These are phyloP conservation scores for Cepaea nemoralis DNA, from an alignment of 1,140 invertebrate genomes.

Conservation along the genomic window DNA sequence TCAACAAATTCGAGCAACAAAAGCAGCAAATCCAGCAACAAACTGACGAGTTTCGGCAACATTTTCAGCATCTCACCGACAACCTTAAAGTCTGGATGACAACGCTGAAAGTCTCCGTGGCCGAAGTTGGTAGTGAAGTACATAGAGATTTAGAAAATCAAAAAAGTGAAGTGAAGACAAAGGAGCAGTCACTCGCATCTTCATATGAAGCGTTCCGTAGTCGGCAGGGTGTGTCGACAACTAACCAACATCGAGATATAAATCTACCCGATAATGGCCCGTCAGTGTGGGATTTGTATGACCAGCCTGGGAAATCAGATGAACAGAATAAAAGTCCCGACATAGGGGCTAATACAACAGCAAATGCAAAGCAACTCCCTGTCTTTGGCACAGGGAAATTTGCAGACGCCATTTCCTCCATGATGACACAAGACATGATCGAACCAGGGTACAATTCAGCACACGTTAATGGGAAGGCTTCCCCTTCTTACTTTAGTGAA, in stretches of 20 bases:
- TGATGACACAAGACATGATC: background rate
- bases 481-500: background rate
- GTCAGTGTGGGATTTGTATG: no score
- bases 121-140: background rate
- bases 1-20: background rate
- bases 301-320: no score
- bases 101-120: background rate
- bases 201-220: no score
- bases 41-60: background rate
- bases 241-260: no score
- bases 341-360: background rate
- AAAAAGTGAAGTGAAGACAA: background rate
- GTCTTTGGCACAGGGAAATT: background rate
- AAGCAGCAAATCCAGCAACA: background rate
- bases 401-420: background rate
- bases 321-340: background rate
- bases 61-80: background rate
- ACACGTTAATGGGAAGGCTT: background rate
- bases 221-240: no score
- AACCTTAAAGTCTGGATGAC: background rate
- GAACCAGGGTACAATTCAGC: background rate
- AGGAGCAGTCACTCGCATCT: background rate
- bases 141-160: no score
- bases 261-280: no score
- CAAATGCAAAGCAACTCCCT: background rate